phyloP scores from a whole-genome alignment of 2,797 vertebrate genomes.

The Sebastes ruberrimus region DNA sequence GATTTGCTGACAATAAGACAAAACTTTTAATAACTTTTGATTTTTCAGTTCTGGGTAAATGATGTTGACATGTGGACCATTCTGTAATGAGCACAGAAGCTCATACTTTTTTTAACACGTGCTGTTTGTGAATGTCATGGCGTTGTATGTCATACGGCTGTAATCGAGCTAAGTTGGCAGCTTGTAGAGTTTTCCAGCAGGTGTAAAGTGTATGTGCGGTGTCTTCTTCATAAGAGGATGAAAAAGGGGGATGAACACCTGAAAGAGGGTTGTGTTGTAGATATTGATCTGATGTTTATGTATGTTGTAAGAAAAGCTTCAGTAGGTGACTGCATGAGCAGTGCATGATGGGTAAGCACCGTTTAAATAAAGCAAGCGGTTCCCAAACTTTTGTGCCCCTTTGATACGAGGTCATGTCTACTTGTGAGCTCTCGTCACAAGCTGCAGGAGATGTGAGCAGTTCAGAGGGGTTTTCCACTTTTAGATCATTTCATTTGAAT shows the following conservation, averaged over 20 bases:
- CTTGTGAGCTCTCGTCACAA: background rate
- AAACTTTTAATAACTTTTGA: background rate
- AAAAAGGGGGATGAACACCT: background rate
- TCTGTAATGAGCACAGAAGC: slow-evolving; percentile 11
- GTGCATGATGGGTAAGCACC: background rate
- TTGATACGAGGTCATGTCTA: background rate
- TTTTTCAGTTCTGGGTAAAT: slow-evolving; percentile 7
- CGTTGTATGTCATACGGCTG: slow-evolving; percentile 15
- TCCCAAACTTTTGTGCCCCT: background rate
- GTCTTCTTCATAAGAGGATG: background rate
- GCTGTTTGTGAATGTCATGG: background rate
- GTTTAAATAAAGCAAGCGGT: background rate
- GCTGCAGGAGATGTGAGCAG: background rate
- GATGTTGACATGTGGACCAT: slow-evolving; percentile 66
- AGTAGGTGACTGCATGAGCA: background rate
- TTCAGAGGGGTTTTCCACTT: background rate
- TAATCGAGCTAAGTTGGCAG: background rate
- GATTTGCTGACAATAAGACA: background rate
- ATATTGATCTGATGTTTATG: background rate
- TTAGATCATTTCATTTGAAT: background rate
- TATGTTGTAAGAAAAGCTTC: slow-evolving; percentile 1
- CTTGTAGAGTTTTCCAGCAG: background rate
- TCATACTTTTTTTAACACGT: background rate
- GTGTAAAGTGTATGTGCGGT: background rate
- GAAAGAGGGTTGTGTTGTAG: background rate